phyloP scores from a whole-genome alignment of 2,113 vertebrate species.

The Oncorhynchus masou region DNA sequence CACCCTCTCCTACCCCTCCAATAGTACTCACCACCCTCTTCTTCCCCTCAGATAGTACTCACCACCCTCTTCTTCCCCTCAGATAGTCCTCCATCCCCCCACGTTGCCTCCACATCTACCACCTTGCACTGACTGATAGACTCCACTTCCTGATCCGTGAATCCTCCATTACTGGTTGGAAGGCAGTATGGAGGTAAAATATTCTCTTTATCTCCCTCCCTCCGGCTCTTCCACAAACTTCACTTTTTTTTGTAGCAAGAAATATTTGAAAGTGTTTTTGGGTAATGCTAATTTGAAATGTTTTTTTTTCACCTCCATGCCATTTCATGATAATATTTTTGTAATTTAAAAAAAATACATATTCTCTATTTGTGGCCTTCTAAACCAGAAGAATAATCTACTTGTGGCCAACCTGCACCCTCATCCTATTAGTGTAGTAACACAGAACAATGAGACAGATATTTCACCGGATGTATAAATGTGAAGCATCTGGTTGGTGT shows the following conservation, averaged over 20 bases:
- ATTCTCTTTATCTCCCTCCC: not conserved
- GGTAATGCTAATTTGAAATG: slow-evolving; percentile 20
- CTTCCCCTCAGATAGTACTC: no score
- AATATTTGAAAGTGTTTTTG: not conserved
- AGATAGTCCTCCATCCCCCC: not conserved
- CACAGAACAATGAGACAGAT: no score
- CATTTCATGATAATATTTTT: not conserved
- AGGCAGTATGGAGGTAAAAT: not conserved
- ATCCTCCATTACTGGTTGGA: not conserved
- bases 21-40: no score
- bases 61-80: no score
- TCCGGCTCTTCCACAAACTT: not conserved
- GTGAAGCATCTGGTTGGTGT: no score
- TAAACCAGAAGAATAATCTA: slow-evolving; percentile 30
- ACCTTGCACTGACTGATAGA: slow-evolving; percentile 1
- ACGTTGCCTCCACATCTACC: not conserved
- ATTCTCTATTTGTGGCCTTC: slow-evolving; percentile 54
- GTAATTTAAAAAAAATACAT: slow-evolving; percentile 13
- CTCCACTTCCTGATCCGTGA: not conserved
- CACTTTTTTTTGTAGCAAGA: not conserved
- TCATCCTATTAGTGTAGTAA: not conserved
- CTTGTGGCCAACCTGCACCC: not conserved
- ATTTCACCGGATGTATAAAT: no score
- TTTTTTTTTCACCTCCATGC: slow-evolving; percentile 16
- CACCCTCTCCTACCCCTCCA: no score